Evolutionary conservation across 2,113 vertebrate genomes (phyloP), one percentile per base, ranked within the genome.

Genomic region (Abramis brama): DNA sequence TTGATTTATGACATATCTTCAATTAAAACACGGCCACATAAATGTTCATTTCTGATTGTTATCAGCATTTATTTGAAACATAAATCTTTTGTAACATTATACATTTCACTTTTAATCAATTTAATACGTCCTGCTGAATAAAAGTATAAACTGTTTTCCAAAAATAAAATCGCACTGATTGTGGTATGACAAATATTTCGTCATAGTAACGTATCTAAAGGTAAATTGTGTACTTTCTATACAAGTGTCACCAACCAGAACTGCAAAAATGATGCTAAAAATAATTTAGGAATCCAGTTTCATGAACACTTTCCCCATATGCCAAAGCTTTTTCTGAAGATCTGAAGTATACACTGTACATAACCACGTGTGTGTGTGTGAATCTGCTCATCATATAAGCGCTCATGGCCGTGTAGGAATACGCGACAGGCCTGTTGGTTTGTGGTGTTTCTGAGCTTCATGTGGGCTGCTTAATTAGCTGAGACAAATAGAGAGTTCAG

Each of bases 401-500:
- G 0, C 17, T 79, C 60, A 15, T 52, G 47, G 15, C 39, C 10
- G 23, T 43, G 47, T 30, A 21, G 47, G 17, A 25, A 60, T 21
- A 60, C 21, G 77, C 55, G 9, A 60, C 7, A 25, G 77, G 36
- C 21, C 10, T 73, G 33, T 43, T 43, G 68, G 36, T 43, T 71
- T 12, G 33, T 30, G 25, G 30, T 55, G 27, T 30, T 21, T 50
- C 27, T 55, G 75, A 55, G 47, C 75, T 77, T 77, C 17, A 77
- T 77, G 89, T 73, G 82, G 59, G 82, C 90, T 92, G 90, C 57
- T 88, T 93, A 92, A 91, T 93, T 91, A 93, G 89, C 89, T 92
- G 90, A 91, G 93, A 93, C 90, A 92, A 93, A 94, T 82, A 93
- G 89, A 91, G 89, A 92, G 88, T 66, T 90, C 86, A 89, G 85